These are phyloP conservation scores for Pristionchus arcanus DNA, from an alignment of 2,888 invertebrate species.

Conservation along the genomic window DNA sequence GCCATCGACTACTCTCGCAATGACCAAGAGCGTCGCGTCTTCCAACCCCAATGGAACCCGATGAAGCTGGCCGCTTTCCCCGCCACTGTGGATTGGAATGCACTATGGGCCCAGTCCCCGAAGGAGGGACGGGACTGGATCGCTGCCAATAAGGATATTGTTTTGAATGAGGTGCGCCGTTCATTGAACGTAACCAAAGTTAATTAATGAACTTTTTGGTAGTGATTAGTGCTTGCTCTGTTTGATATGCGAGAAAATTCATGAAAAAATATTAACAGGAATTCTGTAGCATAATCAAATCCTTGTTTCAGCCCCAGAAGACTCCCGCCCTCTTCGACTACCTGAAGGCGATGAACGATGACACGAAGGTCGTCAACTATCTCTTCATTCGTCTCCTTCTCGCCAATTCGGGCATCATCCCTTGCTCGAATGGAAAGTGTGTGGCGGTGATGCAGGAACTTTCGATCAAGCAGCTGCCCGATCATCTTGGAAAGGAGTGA, in stretches of 20 bases:
- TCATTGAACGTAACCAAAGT: too few species aligned
- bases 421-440: not conserved
- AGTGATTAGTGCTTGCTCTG: too few species aligned
- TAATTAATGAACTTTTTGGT: too few species aligned
- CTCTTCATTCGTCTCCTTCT: constrained; percentile 66
- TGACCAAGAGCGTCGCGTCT: not conserved
- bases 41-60: not conserved
- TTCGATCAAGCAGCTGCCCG: not conserved
- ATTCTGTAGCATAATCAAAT: too few species aligned
- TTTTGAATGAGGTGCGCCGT: constrained; percentile 51
- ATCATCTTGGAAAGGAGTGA: constrained; percentile 28
- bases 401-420: constrained; percentile 56
- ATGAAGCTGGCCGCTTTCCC: not conserved
- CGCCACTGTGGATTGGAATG: constrained; percentile 3
- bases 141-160: constrained; percentile 56
- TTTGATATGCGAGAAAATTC: too few species aligned
- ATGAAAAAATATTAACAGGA: too few species aligned
- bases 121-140: constrained; percentile 48
- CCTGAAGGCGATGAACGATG: not conserved
- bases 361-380: constrained; percentile 62
- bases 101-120: not conserved
- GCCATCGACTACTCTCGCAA: constrained; percentile 4
- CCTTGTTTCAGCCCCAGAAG: too few species aligned
- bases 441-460: not conserved
- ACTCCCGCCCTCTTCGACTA: too few species aligned